phyloP scores from a whole-genome alignment of 2,113 vertebrate genomes.

The Tor tambroides region DNA sequence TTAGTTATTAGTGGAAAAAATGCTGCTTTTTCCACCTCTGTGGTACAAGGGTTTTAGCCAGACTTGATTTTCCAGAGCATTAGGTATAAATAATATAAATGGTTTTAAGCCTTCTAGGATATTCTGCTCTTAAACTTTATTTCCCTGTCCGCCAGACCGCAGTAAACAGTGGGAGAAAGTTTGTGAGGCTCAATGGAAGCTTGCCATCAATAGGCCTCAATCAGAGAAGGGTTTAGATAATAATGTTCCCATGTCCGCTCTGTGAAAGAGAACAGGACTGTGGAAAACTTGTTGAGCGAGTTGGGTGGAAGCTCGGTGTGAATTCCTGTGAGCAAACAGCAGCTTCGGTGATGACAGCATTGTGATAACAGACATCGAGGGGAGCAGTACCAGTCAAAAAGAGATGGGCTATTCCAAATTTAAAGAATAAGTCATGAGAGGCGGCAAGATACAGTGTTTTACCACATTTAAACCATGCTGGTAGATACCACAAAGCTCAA shows the following conservation, averaged over 20 bases:
- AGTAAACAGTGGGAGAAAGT: not conserved
- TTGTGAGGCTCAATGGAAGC: slow-evolving; percentile 6
- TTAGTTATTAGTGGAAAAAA: not conserved
- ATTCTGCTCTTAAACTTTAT: slow-evolving; percentile 12
- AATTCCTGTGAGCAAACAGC: slow-evolving; percentile 1
- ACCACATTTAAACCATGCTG: not conserved
- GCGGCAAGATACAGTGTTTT: not conserved
- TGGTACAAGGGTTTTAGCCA: not conserved
- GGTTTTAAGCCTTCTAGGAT: not conserved
- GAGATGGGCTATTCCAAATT: not conserved
- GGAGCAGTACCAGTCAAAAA: not conserved
- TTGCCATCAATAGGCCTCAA: slow-evolving; percentile 1
- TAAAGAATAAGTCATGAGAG: not conserved
- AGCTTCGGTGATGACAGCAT: not conserved
- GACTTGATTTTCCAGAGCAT: not conserved
- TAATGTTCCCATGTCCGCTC: slow-evolving; percentile 3
- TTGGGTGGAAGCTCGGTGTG: not conserved
- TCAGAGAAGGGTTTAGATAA: slow-evolving; percentile 20
- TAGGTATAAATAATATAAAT: not conserved
- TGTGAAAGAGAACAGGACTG: slow-evolving; percentile 21
- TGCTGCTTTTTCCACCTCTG: not conserved
- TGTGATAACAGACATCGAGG: not conserved
- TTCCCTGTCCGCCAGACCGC: not conserved
- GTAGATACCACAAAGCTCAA: not conserved
- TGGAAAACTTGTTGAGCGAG: not conserved